A percentile compares a stretch with the other conserved stretches of the same genome.
phyloP scores from a whole-genome alignment of 92 coral and sea anemone species.

The Zoanthus sociatus region DNA sequence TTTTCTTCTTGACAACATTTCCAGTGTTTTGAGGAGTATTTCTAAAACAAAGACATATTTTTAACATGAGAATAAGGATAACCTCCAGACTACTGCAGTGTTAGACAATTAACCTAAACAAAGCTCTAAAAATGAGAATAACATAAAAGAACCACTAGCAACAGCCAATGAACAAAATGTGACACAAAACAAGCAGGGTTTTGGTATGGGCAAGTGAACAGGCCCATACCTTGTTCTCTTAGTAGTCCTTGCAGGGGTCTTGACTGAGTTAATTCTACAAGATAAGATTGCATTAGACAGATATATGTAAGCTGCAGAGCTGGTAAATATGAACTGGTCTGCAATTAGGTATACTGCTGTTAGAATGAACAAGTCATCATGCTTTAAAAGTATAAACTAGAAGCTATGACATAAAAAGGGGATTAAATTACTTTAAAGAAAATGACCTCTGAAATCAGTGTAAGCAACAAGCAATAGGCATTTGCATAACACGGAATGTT shows the following conservation, averaged over 20 bases:
- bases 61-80: not conserved
- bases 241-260: constrained; percentile 46
- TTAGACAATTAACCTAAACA: too few relatives aligned
- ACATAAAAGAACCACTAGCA: not conserved
- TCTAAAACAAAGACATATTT: constrained; percentile 4
- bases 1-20: constrained; percentile 26
- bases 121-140: not conserved
- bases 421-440: too few relatives aligned
- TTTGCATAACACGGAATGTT: too few relatives aligned
- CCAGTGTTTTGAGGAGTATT: constrained; percentile 12
- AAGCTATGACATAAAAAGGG: too few relatives aligned
- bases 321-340: not conserved
- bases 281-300: constrained; percentile 23
- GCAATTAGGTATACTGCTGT: too few relatives aligned
- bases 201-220: constrained; percentile 2
- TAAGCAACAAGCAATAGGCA: too few relatives aligned
- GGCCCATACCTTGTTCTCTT: constrained; percentile 36
- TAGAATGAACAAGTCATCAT: not conserved
- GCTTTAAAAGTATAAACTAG: not conserved
- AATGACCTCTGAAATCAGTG: too few relatives aligned
- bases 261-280: constrained; percentile 39
- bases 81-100: not conserved
- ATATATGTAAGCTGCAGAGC: not conserved
- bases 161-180: not conserved
- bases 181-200: not conserved